Evolutionary conservation across 2,888 invertebrate genomes (phyloP).

Genomic region (Parascotia fuliginaria): DNA sequence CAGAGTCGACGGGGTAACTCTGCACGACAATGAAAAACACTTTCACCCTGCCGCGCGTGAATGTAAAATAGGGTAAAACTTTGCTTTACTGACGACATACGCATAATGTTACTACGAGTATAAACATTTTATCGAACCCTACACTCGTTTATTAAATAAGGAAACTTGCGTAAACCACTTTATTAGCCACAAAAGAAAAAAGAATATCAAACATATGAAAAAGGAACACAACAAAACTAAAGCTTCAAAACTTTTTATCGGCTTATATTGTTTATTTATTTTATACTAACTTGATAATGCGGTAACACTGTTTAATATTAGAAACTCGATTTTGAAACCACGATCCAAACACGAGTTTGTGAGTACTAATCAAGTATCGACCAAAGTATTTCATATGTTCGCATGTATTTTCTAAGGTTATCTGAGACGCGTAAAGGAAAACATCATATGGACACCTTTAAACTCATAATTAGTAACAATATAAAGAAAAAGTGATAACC

Average conservation of each 20-base stretch:
- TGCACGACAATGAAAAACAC: constrained; percentile 78
- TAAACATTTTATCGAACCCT: constrained; percentile 55
- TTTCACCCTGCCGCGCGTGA: constrained; percentile 67
- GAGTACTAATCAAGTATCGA: no score
- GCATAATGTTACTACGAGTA: constrained; percentile 56
- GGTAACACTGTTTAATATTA: neutral
- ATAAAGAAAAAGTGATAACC: no score
- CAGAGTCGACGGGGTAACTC: constrained; percentile 57
- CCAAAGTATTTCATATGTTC: no score
- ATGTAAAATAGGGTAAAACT: constrained; percentile 71
- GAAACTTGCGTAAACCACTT: constrained; percentile 47
- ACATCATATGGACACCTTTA: no score
- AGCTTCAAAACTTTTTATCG: constrained; percentile 28
- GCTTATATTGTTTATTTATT: constrained; percentile 29
- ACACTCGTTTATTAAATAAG: constrained; percentile 63
- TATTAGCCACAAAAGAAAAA: constrained; percentile 38
- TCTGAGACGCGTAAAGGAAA: no score
- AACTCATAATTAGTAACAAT: no score
- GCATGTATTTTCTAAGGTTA: no score
- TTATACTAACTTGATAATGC: constrained; percentile 22
- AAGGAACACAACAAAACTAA: constrained; percentile 35
- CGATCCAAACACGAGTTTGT: no score
- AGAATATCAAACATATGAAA: constrained; percentile 35
- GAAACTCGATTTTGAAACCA: no score
- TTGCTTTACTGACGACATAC: constrained; percentile 47